A percentile compares a stretch with the other conserved stretches of the same genome.
phyloP scores from a whole-genome alignment of 2,797 vertebrate genomes.

The Karalla daura region DNA sequence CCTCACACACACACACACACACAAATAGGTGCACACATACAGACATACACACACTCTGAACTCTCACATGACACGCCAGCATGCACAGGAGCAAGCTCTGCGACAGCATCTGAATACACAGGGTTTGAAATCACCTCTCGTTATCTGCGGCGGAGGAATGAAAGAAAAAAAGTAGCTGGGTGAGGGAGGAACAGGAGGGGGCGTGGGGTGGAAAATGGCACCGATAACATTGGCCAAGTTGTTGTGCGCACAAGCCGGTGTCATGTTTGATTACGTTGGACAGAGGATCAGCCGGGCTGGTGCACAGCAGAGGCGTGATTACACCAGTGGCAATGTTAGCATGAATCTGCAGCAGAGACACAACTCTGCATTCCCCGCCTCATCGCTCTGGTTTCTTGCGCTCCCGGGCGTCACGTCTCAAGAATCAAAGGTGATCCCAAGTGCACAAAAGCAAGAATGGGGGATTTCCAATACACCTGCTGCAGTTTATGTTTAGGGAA shows the following conservation, averaged over 20 bases:
- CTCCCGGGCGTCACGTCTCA: slow-evolving; percentile 50
- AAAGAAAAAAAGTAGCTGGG: slow-evolving; percentile 12
- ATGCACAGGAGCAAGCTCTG: slow-evolving; percentile 37
- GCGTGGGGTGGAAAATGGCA: slow-evolving; percentile 9
- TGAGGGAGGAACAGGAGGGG: neutral
- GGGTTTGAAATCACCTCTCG: slow-evolving; percentile 55
- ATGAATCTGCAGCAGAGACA: slow-evolving; percentile 24
- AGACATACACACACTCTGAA: slow-evolving; percentile 21
- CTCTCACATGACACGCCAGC: slow-evolving; percentile 22
- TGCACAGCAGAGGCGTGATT: slow-evolving; percentile 14
- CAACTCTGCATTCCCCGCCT: slow-evolving; percentile 36
- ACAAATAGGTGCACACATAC: too few relatives aligned
- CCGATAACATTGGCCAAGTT: slow-evolving; percentile 41
- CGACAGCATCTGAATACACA: slow-evolving; percentile 29
- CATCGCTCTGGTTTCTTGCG: slow-evolving; percentile 22
- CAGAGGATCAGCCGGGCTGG: slow-evolving; percentile 52
- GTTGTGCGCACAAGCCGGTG: slow-evolving; percentile 66
- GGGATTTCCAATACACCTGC: slow-evolving; percentile 73
- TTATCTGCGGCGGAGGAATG: slow-evolving; percentile 56
- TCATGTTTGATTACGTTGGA: slow-evolving; percentile 63
- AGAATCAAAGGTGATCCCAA: slow-evolving; percentile 63
- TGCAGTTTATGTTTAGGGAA: slow-evolving; percentile 67
- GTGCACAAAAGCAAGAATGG: slow-evolving; percentile 41
- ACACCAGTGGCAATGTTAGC: slow-evolving; percentile 20
- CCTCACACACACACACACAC: slow-evolving; percentile 40